Conservation (phyloP, 2,113 vertebrate genomes). For the Tragelaphus imberbis region DNA sequence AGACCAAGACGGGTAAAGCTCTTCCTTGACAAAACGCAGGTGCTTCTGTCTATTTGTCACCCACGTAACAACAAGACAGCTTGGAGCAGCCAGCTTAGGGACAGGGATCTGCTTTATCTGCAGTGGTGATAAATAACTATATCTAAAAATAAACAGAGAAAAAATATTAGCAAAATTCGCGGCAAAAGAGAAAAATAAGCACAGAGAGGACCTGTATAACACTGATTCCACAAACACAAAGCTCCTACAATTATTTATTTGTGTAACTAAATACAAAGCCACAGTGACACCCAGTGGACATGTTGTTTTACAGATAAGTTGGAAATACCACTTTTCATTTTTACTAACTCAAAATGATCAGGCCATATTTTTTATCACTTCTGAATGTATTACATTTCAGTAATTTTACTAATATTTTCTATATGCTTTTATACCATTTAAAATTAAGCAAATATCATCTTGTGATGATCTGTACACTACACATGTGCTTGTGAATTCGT, state of each 20-base stretch:
- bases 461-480: neutral
- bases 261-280: slow-evolving; percentile 29
- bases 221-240: neutral
- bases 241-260: neutral
- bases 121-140: slow-evolving; percentile 84
- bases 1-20: slow-evolving; percentile 94
- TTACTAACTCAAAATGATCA: neutral
- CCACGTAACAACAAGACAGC: slow-evolving; percentile 92
- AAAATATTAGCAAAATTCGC: slow-evolving; percentile 7
- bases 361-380: neutral
- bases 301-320: neutral
- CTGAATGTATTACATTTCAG: slow-evolving; percentile 18
- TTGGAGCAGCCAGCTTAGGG: slow-evolving; percentile 81
- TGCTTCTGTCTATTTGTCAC: slow-evolving; percentile 95
- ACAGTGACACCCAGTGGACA: slow-evolving; percentile 81
- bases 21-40: slow-evolving; percentile 88
- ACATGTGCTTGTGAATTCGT: neutral
- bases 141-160: slow-evolving; percentile 78
- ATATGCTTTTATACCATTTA: neutral
- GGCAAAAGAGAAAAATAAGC: neutral
- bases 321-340: neutral
- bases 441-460: neutral
- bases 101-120: slow-evolving; percentile 91
- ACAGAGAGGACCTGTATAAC: neutral
- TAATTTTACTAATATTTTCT: neutral